Conservation (phyloP, 2,797 vertebrate genomes). For the Gymnopithys bicolor region DNA sequence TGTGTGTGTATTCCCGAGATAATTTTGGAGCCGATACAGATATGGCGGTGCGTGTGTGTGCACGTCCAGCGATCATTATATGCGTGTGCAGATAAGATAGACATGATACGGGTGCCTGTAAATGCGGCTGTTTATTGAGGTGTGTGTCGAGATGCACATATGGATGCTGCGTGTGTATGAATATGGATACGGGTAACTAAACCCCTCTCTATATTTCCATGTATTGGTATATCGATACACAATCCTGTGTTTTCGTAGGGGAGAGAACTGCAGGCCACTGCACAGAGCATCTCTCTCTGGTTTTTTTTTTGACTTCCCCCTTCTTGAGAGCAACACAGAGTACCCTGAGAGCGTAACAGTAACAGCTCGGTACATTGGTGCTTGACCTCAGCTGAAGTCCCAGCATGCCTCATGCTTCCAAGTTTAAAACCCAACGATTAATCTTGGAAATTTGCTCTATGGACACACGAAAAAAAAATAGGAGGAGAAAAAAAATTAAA, state of each 20-base stretch:
- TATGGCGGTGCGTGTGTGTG: constrained; percentile 52
- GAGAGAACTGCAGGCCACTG: constrained; percentile 56
- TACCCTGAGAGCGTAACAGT: constrained; percentile 89
- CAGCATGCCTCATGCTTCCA: constrained; percentile 79
- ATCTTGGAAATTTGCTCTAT: constrained; percentile 68
- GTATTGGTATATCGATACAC: not conserved
- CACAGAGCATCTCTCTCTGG: not conserved
- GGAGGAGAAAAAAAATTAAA: rapidly evolving
- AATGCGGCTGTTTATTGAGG: not conserved
- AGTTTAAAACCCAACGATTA: constrained; percentile 77
- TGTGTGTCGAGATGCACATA: not conserved
- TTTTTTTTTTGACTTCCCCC: not conserved
- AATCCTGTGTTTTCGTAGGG: not conserved
- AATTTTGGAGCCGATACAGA: constrained; percentile 38
- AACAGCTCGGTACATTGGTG: constrained; percentile 95
- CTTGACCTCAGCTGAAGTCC: constrained; percentile 89
- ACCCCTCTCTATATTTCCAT: not conserved
- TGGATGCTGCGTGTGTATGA: not conserved
- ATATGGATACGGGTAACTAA: constrained; percentile 5
- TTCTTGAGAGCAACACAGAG: constrained; percentile 93
- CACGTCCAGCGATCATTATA: constrained; percentile 1
- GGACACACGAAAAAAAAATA: not conserved
- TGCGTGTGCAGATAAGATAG: constrained; percentile 48
- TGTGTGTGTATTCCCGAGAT: constrained; percentile 17
- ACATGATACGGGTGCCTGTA: not conserved